These are phyloP conservation scores for Parauchenoglanis ngamensis DNA, from an alignment of 2,797 vertebrate genomes.

Conservation along the genomic window DNA sequence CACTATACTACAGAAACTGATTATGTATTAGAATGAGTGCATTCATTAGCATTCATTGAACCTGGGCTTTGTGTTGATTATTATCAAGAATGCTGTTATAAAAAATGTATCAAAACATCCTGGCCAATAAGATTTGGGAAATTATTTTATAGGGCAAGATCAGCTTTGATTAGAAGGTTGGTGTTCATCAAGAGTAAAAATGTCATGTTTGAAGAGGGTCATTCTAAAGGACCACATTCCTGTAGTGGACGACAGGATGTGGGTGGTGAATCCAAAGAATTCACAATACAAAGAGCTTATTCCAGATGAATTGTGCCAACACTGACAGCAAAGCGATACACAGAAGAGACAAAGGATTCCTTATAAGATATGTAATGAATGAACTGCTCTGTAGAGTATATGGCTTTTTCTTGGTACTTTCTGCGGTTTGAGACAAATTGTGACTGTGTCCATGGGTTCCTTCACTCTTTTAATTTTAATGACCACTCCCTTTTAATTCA, in stretches of 20 bases:
- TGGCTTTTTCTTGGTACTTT: neutral
- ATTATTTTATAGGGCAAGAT: neutral
- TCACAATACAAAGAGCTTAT: conserved; percentile 22
- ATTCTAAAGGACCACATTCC: conserved; percentile 15
- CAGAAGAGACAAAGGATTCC: conserved; percentile 18
- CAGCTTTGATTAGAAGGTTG: neutral
- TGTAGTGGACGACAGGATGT: neutral
- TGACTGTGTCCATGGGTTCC: neutral
- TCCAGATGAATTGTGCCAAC: conserved; percentile 8
- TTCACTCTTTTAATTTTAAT: neutral
- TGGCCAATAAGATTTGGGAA: neutral
- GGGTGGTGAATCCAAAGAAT: conserved; percentile 14
- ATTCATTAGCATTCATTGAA: neutral
- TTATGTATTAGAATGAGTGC: neutral
- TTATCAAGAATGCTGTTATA: neutral
- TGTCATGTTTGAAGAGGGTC: neutral
- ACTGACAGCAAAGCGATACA: neutral
- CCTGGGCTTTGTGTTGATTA: neutral
- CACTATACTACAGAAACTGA: neutral
- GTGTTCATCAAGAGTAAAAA: neutral
- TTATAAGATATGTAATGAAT: conserved; percentile 27
- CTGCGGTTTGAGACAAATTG: conserved; percentile 10
- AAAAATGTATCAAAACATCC: neutral
- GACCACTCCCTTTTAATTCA: neutral
- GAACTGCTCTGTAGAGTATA: neutral